phyloP scores from a whole-genome alignment of 2,888 invertebrate species.

The Tipula lateralis region DNA sequence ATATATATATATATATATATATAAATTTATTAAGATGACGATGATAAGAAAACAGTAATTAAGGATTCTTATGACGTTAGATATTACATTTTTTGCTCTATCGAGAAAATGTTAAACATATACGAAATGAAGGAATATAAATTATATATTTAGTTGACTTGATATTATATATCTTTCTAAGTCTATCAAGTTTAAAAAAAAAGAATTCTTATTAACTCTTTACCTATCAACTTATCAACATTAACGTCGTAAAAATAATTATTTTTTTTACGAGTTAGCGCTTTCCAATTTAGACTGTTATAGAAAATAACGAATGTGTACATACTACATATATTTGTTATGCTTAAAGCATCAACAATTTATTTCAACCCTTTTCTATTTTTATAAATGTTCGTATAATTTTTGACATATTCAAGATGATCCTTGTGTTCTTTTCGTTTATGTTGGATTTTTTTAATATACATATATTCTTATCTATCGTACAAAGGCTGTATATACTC shows the following conservation, averaged over 20 bases:
- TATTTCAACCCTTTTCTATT: not conserved
- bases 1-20: too few relatives aligned
- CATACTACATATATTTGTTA: not conserved
- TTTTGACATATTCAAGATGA: slow-evolving; percentile 1
- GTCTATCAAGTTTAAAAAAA: not conserved
- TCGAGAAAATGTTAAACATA: not conserved
- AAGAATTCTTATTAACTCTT: slow-evolving; percentile 1
- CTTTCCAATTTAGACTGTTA: not conserved
- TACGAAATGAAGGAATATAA: not conserved
- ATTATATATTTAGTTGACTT: slow-evolving; percentile 1
- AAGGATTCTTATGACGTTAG: not conserved
- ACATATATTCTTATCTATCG: not conserved
- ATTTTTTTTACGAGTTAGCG: not conserved
- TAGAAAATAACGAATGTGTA: not conserved
- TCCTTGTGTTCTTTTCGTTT: not conserved
- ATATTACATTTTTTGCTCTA: not conserved
- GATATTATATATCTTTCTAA: not conserved
- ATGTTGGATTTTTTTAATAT: not conserved
- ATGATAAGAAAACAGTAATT: not conserved
- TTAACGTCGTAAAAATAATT: slow-evolving; percentile 5
- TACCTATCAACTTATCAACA: slow-evolving; percentile 19
- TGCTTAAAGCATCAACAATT: not conserved
- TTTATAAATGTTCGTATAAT: not conserved
- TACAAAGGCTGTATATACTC: not conserved
- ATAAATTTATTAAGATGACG: not conserved